Evolutionary conservation across 2,888 invertebrate species (phyloP), one percentile per base, ranked within the genome.

Genomic region (Microctonus aethiopoides): DNA sequence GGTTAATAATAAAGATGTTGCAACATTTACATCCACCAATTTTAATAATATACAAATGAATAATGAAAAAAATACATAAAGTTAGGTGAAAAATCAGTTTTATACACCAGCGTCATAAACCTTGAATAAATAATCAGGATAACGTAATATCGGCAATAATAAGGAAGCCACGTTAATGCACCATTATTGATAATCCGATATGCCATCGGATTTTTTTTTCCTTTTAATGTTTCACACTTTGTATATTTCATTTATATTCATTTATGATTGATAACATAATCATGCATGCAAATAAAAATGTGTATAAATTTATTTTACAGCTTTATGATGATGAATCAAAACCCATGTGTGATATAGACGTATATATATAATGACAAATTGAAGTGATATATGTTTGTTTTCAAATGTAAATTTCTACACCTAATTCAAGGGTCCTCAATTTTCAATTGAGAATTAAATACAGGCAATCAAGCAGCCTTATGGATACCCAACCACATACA

Each of bases 101-200:
- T n/a, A n/a, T n/a, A n/a, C n/a, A n/a, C n/a, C n/a, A n/a, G n/a
- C 10, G 26, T 26, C 22, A 54, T 56, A 56, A 56, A 65, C 56
- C 65, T 65, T 65, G 56, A 65, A 65, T 56, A 65, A 65, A 16
- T 39, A 65, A 65, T 65, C 36, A 16, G 34, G 13, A 24, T 39
- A 65, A 56, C 36, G 56, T 36, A 56, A 39, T 56, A 56, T 65
- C 56, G 39, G 24, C n/a, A n/a, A n/a, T 16, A 16, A n/a, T 24
- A 13, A 52, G 51, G 56, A 65, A 65, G 41, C 65, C 65, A 56
- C 39, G 39, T 56, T 56, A 65, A 65, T 56, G 36, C 41, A 36
- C n/a, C 36, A 56, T 65, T 41, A 65, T 24, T 54, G 13, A 56
- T 54, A 56, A 56, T 65, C 32, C 24, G 54, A 54, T 65, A 22